A percentile compares a stretch with the other conserved stretches of the same genome.
Conservation (phyloP, 2,797 vertebrate genomes). For the Malacoraja senta region DNA sequence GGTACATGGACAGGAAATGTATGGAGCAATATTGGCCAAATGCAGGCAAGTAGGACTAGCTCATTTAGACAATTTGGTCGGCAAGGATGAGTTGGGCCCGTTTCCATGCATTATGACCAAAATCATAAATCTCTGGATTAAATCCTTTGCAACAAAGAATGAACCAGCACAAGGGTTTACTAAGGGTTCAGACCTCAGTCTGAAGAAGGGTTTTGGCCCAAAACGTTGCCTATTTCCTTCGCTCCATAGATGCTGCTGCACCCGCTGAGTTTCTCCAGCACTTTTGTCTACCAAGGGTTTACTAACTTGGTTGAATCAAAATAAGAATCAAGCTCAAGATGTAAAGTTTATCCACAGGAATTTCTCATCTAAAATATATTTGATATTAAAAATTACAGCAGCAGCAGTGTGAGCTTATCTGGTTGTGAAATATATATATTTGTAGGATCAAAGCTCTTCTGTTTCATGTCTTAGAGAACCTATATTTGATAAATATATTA, state of each 20-base stretch:
- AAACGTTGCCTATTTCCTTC: no score
- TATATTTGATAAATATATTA: background rate
- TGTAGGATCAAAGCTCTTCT: background rate
- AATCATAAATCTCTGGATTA: background rate
- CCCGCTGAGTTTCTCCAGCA: no score
- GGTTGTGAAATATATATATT: no score
- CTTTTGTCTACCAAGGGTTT: background rate
- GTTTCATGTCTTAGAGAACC: background rate
- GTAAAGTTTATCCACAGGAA: background rate
- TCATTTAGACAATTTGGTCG: no score
- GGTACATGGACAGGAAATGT: no score
- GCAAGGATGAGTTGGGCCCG: no score
- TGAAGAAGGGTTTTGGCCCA: no score
- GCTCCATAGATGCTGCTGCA: no score
- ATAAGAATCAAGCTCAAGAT: background rate
- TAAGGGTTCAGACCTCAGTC: background rate
- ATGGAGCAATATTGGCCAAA: no score
- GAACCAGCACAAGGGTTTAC: background rate
- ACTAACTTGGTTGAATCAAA: background rate
- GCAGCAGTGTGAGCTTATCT: no score
- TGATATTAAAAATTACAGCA: background rate
- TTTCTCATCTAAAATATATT: background rate
- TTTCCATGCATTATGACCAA: background rate
- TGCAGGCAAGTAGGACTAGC: no score
- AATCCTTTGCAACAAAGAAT: constrained; percentile 2